A percentile compares a stretch with the other conserved stretches of the same genome.
phyloP scores from a whole-genome alignment of 2,113 vertebrate species.

The Polypterus bichir region DNA sequence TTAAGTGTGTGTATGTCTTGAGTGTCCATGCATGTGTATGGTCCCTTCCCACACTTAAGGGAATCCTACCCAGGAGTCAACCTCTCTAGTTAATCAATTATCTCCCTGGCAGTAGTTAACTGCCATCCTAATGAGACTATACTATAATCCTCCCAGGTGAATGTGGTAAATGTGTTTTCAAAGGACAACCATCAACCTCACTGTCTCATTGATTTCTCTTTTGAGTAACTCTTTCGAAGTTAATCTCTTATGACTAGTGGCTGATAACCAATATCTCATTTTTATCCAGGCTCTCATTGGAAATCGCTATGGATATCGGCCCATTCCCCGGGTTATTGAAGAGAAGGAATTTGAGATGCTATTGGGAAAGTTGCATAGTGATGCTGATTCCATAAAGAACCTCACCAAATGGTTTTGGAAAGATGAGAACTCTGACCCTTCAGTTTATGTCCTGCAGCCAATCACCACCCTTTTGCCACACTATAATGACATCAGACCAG shows the following conservation, averaged over 20 bases:
- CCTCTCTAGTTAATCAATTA: too few species aligned
- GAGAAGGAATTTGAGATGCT: constrained; percentile 54
- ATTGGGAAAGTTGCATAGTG: constrained; percentile 36
- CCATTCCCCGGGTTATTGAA: constrained; percentile 38
- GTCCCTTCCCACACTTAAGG: too few species aligned
- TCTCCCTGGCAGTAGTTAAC: too few species aligned
- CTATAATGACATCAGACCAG: constrained; percentile 33
- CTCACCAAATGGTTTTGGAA: constrained; percentile 45
- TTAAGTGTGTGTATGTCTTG: too few species aligned
- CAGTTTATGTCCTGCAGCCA: constrained; percentile 53
- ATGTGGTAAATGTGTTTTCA: too few species aligned
- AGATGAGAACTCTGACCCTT: constrained; percentile 52
- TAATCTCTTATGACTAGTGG: too few species aligned
- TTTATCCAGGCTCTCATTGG: constrained; percentile 57
- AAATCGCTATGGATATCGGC: constrained; percentile 49
- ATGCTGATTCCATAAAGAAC: constrained; percentile 35
- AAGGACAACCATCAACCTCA: background rate
- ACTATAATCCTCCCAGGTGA: too few species aligned
- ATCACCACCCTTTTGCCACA: constrained; percentile 42
- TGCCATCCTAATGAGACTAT: too few species aligned
- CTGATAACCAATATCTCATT: background rate
- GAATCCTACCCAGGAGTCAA: too few species aligned
- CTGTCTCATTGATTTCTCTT: background rate
- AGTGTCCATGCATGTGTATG: too few species aligned
- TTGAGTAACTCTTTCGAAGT: too few species aligned